Evolutionary conservation across 2,888 invertebrate species (phyloP), one percentile per base, ranked within the genome.

Genomic region (Heliconius ismenius): DNA sequence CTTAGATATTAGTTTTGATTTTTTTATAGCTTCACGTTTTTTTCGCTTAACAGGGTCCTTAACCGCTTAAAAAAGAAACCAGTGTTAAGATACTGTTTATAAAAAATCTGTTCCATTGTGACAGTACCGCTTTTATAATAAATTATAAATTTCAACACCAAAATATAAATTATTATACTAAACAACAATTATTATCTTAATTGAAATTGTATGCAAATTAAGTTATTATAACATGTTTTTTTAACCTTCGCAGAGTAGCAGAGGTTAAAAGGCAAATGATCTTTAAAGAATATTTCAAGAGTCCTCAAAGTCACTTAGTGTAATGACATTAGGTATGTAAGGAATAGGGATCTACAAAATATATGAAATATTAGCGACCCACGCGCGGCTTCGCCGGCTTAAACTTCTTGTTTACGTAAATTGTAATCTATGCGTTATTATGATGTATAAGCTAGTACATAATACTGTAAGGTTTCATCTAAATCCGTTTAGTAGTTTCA

Each of bases 241-340:
- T 24, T 43, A 24, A 73, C 73, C 73, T 73, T 73, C 62, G 28
- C 43, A 58, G 43, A 21, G 39, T 63, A 24, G 43, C 43, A 73
- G 63, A 73, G 73, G 73, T 60, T 60, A 63, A 60, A 21, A 73
- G 62, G 73, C 62, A 73, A 62, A 62, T 63, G 73, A 73, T 73
- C 73, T 73, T 26, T 21, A n/a, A 11, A 73, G 4, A 36, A 70
- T 32, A 70, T 32, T 70, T 58, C 24, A 32, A n/a, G 54, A 54
- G 69, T 54, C 32, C 11, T 54, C 54, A 58, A 58, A 70, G 32
- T 58, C 58, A n/a, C 54, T 10, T n/a, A 36, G 36, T 49, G 7
- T 64, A 64, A 21, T 64, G 64, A 64, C 32, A 32, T 64, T 64
- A 64, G 64, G 64, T 64, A 32, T 63, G 24, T 60, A 60, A 24